Conservation (phyloP, 2,113 vertebrate species). For the Rhinopomastus cyanomelas region DNA sequence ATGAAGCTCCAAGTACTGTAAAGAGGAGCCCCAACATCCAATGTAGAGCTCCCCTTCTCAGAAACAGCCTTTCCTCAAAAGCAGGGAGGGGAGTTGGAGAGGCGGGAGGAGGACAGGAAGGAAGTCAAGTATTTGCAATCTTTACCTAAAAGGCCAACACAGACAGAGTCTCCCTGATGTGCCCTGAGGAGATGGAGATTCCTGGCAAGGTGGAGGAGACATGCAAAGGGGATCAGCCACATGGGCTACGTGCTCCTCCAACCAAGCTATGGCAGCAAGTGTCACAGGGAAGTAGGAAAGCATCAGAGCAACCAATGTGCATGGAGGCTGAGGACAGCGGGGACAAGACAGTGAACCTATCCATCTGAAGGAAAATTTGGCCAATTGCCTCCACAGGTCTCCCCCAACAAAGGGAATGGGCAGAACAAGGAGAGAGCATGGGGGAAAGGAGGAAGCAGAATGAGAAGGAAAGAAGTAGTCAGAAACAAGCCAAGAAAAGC, state of each 20-base stretch:
- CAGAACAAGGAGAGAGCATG: background rate
- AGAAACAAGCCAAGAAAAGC: background rate
- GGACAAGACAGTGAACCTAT: background rate
- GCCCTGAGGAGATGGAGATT: background rate
- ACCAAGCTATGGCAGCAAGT: background rate
- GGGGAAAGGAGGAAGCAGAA: background rate
- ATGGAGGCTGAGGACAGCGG: background rate
- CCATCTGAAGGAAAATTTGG: background rate
- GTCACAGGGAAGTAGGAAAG: background rate
- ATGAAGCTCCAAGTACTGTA: background rate
- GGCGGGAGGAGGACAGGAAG: background rate
- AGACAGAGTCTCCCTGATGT: background rate
- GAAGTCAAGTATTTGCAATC: background rate
- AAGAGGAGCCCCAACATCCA: background rate
- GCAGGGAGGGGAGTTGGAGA: background rate
- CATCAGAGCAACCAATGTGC: background rate
- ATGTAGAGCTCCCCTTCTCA: fast-evolving
- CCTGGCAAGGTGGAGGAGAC: fast-evolving
- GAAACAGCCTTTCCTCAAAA: background rate
- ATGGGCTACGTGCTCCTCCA: fast-evolving
- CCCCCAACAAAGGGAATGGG: fast-evolving
- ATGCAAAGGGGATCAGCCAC: fast-evolving
- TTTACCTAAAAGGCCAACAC: background rate
- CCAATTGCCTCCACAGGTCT: background rate
- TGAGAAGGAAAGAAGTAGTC: background rate